Conservation (phyloP, 2,888 invertebrate genomes). For the Patella pellucida region DNA sequence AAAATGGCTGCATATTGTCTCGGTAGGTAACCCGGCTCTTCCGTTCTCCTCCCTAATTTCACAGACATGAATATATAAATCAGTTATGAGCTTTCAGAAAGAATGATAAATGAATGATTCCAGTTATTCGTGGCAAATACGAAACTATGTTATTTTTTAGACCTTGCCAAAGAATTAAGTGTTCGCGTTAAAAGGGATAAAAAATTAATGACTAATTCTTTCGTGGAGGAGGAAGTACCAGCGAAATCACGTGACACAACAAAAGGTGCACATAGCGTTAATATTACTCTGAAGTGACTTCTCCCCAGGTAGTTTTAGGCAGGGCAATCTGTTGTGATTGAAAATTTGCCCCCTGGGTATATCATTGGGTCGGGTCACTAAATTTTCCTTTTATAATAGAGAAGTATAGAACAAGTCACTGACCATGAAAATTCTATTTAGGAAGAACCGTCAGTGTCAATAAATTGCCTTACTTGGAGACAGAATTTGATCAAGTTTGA, state of each 20-base stretch:
- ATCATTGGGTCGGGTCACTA: no score
- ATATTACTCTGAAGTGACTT: no score
- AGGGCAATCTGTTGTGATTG: no score
- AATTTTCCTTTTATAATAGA: no score
- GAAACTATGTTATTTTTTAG: not conserved
- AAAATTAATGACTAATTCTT: no score
- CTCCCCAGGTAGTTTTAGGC: no score
- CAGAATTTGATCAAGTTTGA: no score
- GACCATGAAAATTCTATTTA: no score
- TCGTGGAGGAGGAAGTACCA: conserved; percentile 29
- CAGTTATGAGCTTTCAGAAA: conserved; percentile 1
- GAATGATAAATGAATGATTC: not conserved
- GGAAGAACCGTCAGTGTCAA: no score
- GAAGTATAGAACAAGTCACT: no score
- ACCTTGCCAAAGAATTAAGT: not conserved
- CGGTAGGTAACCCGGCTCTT: conserved; percentile 35
- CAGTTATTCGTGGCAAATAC: not conserved
- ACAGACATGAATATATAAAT: not conserved
- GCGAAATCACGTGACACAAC: conserved; percentile 38
- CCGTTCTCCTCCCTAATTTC: conserved; percentile 33
- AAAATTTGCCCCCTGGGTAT: no score
- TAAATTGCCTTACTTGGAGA: no score
- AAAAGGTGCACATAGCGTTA: conserved; percentile 32
- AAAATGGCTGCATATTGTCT: conserved; percentile 39
- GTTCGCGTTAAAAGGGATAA: not conserved